Percentiles rank a stretch among this genome's conserved stretches.
Conservation (phyloP, 2,888 invertebrate species). For the Epinotia ramella region DNA sequence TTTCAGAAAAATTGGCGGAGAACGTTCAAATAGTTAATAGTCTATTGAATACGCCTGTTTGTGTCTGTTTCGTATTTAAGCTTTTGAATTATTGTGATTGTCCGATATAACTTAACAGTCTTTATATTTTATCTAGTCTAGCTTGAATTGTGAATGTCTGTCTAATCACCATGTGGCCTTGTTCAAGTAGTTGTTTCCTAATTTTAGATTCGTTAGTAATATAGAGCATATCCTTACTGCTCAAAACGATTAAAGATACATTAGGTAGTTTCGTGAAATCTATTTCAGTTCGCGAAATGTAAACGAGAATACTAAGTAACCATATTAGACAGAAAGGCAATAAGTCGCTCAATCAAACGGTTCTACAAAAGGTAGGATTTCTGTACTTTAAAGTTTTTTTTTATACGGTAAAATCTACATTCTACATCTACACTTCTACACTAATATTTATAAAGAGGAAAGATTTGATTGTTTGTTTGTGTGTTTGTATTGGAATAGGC, state of each 20-base stretch:
- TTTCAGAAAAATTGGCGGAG: neutral
- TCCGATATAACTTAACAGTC: neutral
- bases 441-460: too few species aligned
- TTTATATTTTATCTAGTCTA: conserved; percentile 1
- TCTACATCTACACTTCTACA: too few species aligned
- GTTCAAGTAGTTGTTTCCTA: neutral
- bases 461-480: too few species aligned
- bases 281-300: conserved; percentile 21
- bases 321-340: neutral
- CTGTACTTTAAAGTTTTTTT: neutral
- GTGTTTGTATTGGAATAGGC: too few species aligned
- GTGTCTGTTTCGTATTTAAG: conserved; percentile 14
- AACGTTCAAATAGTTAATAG: neutral
- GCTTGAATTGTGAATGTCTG: conserved; percentile 9
- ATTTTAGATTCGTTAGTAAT: conserved; percentile 5
- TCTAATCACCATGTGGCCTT: neutral
- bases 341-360: conserved; percentile 2
- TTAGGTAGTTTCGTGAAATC: conserved; percentile 18
- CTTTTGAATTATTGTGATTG: conserved; percentile 2
- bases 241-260: conserved; percentile 29
- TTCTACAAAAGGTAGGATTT: neutral
- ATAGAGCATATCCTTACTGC: neutral
- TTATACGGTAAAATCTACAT: too few species aligned
- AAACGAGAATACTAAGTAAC: conserved; percentile 17
- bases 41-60: neutral